Percentiles rank a stretch among this genome's conserved stretches.
Evolutionary conservation across 2,888 invertebrate genomes (phyloP).

Genomic region (Lypha dubia): DNA sequence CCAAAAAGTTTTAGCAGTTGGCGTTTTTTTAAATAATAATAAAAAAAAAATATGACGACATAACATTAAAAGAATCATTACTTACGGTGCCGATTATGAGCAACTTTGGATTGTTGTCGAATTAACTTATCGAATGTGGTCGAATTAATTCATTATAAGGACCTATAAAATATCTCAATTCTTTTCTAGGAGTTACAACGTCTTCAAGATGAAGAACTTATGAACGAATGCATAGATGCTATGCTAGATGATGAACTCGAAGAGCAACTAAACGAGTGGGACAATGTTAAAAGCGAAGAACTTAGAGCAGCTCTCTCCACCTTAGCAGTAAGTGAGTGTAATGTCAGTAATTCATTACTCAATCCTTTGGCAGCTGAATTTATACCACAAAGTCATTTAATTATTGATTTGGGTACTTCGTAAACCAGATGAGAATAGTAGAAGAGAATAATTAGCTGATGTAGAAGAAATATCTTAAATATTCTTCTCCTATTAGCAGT

Average conservation of each 20-base stretch:
- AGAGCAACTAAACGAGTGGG: conserved; percentile 83
- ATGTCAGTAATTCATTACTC: conserved; percentile 87
- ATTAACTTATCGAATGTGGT: too few relatives aligned
- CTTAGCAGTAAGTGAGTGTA: conserved; percentile 80
- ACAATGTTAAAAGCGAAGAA: conserved; percentile 81
- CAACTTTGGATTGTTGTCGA: too few relatives aligned
- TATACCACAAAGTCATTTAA: conserved; percentile 85
- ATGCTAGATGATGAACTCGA: conserved; percentile 90
- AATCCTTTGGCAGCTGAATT: conserved; percentile 95
- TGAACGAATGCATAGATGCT: conserved; percentile 94
- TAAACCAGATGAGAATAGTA: conserved; percentile 69
- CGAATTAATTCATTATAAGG: too few relatives aligned
- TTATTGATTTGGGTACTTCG: conserved; percentile 80
- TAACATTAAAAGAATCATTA: too few relatives aligned
- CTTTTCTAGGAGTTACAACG: conserved; percentile 90
- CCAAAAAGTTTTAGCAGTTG: too few relatives aligned
- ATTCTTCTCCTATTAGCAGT: conserved; percentile 76
- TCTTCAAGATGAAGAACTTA: conserved; percentile 92
- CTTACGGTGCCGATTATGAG: too few relatives aligned
- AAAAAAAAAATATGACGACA: too few relatives aligned
- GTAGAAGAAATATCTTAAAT: conserved; percentile 71
- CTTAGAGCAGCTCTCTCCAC: conserved; percentile 82
- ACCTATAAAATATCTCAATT: not conserved
- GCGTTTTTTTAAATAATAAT: too few relatives aligned
- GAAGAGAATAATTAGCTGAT: conserved; percentile 8